Conservation (phyloP, 2,888 invertebrate species). For the Malthinus seriepunctatus region DNA sequence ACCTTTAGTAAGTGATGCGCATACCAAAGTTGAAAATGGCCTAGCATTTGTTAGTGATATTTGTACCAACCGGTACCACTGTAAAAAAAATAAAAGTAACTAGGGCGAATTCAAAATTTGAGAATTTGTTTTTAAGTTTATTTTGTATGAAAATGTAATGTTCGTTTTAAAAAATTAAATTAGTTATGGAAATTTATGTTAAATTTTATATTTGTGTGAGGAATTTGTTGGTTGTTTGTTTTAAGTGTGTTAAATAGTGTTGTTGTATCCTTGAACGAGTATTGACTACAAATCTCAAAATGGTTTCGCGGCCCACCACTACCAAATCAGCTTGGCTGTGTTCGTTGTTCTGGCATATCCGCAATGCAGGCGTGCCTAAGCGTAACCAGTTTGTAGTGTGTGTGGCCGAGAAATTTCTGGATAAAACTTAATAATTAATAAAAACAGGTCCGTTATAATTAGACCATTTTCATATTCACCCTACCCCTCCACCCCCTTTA, state of each 20-base stretch:
- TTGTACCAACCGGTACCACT: too few species aligned
- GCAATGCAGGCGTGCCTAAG: slow-evolving; percentile 57
- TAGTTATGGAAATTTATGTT: not conserved
- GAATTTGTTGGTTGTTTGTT: not conserved
- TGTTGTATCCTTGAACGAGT: slow-evolving; percentile 20
- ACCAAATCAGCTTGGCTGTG: slow-evolving; percentile 50
- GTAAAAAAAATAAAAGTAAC: slow-evolving; percentile 13
- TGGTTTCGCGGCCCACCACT: slow-evolving; percentile 56
- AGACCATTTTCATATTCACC: slow-evolving; percentile 38
- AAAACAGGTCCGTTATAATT: slow-evolving; percentile 44
- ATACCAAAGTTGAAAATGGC: too few species aligned
- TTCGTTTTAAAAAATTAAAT: not conserved
- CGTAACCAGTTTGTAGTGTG: slow-evolving; percentile 51
- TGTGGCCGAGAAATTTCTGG: slow-evolving; percentile 52
- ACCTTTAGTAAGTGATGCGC: too few species aligned
- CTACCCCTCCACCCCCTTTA: slow-evolving; percentile 49
- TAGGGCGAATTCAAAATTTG: slow-evolving; percentile 21
- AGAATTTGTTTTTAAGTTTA: slow-evolving; percentile 7
- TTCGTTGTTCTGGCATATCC: slow-evolving; percentile 56
- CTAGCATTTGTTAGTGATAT: too few species aligned
- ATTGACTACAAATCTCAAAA: slow-evolving; percentile 53
- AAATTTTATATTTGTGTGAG: too few species aligned
- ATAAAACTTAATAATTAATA: slow-evolving; percentile 44
- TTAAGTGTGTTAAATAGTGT: slow-evolving; percentile 3
- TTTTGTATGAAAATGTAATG: not conserved